A percentile compares a stretch with the other conserved stretches of the same genome.
Evolutionary conservation across 2,113 vertebrate genomes (phyloP).

Genomic region (Electrona antarctica): DNA sequence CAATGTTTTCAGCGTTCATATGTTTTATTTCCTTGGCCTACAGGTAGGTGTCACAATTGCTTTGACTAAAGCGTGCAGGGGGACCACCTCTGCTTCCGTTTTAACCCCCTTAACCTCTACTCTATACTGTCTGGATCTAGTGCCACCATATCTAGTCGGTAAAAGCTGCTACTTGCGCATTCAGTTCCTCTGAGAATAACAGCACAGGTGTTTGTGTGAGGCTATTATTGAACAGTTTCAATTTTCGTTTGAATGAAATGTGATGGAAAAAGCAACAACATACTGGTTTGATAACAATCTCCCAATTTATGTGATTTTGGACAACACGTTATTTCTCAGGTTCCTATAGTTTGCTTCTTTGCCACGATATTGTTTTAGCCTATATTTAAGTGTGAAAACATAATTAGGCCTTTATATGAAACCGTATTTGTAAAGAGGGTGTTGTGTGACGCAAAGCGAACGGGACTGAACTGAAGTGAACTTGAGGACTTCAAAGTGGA

Average conservation of each 20-base stretch:
- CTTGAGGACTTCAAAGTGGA: constrained; percentile 93
- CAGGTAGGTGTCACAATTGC: constrained; percentile 99
- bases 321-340: constrained; percentile 95
- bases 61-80: constrained; percentile 90
- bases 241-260: constrained; percentile 77
- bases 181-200: constrained; percentile 75
- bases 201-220: constrained; percentile 48
- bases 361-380: constrained; percentile 82
- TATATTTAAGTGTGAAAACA: constrained; percentile 87
- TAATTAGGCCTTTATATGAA: constrained; percentile 84
- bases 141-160: constrained; percentile 83
- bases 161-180: constrained; percentile 76
- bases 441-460: constrained; percentile 86
- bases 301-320: constrained; percentile 89
- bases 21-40: constrained; percentile 89
- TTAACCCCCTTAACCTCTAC: constrained; percentile 77
- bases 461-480: constrained; percentile 86
- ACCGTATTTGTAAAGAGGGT: constrained; percentile 82
- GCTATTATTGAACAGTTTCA: constrained; percentile 52
- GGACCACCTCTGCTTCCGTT: constrained; percentile 82
- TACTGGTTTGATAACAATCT: constrained; percentile 82
- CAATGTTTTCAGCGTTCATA: constrained; percentile 37
- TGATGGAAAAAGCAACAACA: constrained; percentile 58
- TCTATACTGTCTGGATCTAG: constrained; percentile 81
- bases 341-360: constrained; percentile 91